Conservation (phyloP, 2,113 vertebrate species). For the Clarias batrachus region DNA sequence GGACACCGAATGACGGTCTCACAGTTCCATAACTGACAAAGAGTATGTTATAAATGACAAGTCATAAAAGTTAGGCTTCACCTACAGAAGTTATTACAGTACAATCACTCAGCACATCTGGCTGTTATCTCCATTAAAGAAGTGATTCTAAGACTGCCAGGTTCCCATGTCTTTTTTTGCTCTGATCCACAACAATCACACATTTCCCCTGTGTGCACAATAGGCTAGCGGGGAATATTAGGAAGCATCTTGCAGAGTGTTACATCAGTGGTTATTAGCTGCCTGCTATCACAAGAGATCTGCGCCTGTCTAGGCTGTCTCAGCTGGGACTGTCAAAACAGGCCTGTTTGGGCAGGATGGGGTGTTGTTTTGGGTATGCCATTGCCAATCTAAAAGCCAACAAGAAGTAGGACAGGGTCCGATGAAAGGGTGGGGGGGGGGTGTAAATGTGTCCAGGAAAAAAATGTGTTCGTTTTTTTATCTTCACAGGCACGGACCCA, state of each 20-base stretch:
- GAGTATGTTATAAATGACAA: conserved; percentile 24
- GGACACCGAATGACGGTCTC: neutral
- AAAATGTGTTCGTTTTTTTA: neutral
- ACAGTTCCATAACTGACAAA: conserved; percentile 27
- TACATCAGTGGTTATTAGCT: conserved; percentile 63
- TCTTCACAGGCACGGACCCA: conserved; percentile 9
- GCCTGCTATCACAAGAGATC: conserved; percentile 48
- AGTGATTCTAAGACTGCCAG: conserved; percentile 28
- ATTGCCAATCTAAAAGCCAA: conserved; percentile 44
- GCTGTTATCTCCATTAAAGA: conserved; percentile 33
- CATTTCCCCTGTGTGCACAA: conserved; percentile 40
- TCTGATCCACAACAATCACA: conserved; percentile 44
- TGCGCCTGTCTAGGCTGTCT: conserved; percentile 44
- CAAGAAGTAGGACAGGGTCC: conserved; percentile 42
- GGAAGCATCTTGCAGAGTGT: conserved; percentile 59
- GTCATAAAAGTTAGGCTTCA: conserved; percentile 29
- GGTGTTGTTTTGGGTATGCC: conserved; percentile 52
- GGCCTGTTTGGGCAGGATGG: conserved; percentile 41
- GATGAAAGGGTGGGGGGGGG: conserved; percentile 23
- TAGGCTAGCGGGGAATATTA: conserved; percentile 43
- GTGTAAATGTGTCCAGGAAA: neutral
- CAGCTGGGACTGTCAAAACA: conserved; percentile 58
- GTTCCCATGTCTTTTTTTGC: conserved; percentile 16
- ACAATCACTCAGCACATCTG: conserved; percentile 45
- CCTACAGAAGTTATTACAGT: conserved; percentile 6